Base-by-base conservation (phyloP, 2,888 invertebrate genomes). In the Eubasilissa splendida region DNA sequence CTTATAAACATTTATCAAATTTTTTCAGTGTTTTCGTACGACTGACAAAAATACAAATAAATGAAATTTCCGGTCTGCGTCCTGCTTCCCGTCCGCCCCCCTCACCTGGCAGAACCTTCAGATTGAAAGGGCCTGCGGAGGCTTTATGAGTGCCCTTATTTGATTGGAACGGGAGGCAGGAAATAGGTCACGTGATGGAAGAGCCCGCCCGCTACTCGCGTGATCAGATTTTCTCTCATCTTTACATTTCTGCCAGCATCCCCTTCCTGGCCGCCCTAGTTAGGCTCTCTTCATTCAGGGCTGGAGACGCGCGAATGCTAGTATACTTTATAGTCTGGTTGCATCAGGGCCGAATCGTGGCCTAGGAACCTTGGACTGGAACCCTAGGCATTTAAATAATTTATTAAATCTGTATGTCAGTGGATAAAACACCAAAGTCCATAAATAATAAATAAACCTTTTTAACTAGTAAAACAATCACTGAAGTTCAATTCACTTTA, bases 101-200 rank as follows among this genome's bases (percentile, higher is more conserved):
- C 68, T 68, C 50, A 68, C 42, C 68, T 63, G 63, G 63, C 63
- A 12, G 63, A 63, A 31, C 12, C 11, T 33, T 63, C 31, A 63
- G 33, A 63, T 63, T 63, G 63, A 63, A 63, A 63, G 63, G 42
- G 42, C 31, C 66, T 42, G 14, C 54, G 70, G 22, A 70, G 70
- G 70, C 22, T 70, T 70, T 70, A 70, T 70, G 70, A 70, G 66
- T 42, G 53, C 53, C 70, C 70, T 54, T 70, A 70, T 70, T 70
- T 70, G 53, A 70, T 70, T 70, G 70, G 58, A 4, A n/a, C 58
- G 60, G 22, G 22, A 22, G 60, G 22, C 9, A 10, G 14, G 22
- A 63, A 63, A 22, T 63, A 63, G 60, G 60, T 63, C 60, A 63
- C 60, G 60, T 63, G 60, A 58, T 58, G 58, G n/a, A 58, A 10